These are phyloP conservation scores for Neotoma lepida DNA, from an alignment of 2,113 vertebrate genomes.

Conservation along the genomic window DNA sequence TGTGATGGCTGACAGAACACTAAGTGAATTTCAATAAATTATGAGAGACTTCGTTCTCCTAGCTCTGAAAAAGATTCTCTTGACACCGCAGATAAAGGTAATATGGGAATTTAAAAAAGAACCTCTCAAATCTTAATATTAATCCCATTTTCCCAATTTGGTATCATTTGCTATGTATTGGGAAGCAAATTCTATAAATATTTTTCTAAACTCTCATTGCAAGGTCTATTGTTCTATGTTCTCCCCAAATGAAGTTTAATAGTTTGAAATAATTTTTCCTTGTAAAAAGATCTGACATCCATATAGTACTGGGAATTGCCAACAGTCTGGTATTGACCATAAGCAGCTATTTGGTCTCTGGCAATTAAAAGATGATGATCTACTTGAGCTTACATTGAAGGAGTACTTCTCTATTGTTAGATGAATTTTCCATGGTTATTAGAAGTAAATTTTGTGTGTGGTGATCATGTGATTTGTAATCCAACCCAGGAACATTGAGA, in stretches of 20 bases:
- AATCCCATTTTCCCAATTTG: not conserved
- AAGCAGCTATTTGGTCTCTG: not conserved
- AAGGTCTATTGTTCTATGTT: not conserved
- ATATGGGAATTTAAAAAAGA: not conserved
- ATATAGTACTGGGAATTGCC: not conserved
- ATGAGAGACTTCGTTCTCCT: conserved; percentile 70
- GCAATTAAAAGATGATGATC: not conserved
- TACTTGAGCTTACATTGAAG: not conserved
- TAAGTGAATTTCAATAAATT: conserved; percentile 82
- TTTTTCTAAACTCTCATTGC: conserved; percentile 9
- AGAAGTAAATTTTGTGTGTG: not conserved
- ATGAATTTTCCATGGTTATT: not conserved
- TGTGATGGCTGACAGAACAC: conserved; percentile 67
- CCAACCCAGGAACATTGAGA: not conserved
- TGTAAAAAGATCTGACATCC: not conserved
- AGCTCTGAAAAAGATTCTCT: conserved; percentile 29
- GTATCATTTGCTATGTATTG: not conserved
- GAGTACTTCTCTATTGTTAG: not conserved
- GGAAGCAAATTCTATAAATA: not conserved
- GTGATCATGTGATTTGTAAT: not conserved
- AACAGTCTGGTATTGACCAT: not conserved
- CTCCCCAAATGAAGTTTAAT: not conserved
- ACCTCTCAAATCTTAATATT: conserved; percentile 31
- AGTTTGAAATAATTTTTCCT: not conserved
- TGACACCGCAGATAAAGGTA: conserved; percentile 48